A percentile compares a stretch with the other conserved stretches of the same genome.
These are phyloP conservation scores for Steatornis caripensis DNA, from an alignment of 2,113 vertebrate genomes.

Conservation along the genomic window DNA sequence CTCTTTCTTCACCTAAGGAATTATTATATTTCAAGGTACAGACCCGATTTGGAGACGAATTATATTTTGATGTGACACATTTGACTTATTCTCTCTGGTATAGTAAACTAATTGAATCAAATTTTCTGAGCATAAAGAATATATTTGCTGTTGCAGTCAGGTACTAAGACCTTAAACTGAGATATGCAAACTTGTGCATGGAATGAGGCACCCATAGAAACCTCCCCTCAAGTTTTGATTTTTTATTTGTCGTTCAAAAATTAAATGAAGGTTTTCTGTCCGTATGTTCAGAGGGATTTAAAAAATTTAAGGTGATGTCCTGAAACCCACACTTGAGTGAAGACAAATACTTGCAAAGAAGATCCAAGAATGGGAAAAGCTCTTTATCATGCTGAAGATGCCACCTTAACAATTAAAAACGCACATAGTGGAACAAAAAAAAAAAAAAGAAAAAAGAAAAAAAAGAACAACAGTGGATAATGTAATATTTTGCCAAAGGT, in stretches of 20 bases:
- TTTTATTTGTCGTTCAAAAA: neutral
- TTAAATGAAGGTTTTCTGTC: neutral
- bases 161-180: neutral
- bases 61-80: neutral
- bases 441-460: too few species aligned
- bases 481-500: neutral
- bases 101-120: neutral
- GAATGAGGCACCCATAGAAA: neutral
- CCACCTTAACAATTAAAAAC: neutral
- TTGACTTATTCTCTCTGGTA: neutral
- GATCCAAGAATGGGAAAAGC: neutral
- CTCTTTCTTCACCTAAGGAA: neutral
- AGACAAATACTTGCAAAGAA: neutral
- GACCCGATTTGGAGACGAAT: neutral
- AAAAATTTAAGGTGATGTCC: neutral
- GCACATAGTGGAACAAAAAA: accelerated
- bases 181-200: neutral
- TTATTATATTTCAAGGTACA: neutral
- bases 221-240: neutral
- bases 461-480: neutral
- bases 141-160: neutral
- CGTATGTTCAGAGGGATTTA: accelerated
- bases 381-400: neutral
- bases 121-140: neutral
- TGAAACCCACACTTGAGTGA: neutral